Percentiles rank a stretch among this genome's conserved stretches.
phyloP scores from a whole-genome alignment of 2,888 invertebrate genomes.

The Phaonia tiefii region DNA sequence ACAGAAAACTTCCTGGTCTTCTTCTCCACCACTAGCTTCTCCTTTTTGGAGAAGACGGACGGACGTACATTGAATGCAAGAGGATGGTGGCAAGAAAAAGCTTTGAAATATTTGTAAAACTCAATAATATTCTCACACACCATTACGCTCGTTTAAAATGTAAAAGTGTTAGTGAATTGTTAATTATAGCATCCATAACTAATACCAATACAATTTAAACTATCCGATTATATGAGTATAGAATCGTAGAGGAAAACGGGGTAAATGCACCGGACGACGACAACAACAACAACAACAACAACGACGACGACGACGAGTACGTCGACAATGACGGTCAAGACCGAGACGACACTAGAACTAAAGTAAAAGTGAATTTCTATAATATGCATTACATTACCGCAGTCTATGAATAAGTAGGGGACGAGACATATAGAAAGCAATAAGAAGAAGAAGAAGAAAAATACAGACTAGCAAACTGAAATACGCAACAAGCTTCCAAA shows the following conservation, averaged over 20 bases:
- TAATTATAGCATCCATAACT: conserved; percentile 31
- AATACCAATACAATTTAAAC: conserved; percentile 11
- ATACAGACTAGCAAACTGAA: conserved; percentile 10
- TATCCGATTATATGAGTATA: neutral
- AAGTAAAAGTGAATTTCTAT: conserved; percentile 69
- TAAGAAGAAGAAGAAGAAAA: conserved; percentile 12
- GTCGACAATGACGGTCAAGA: conserved; percentile 63
- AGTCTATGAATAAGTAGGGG: neutral
- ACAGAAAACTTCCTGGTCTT: no score
- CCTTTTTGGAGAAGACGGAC: no score
- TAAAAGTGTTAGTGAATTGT: conserved; percentile 22
- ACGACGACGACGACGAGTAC: conserved; percentile 52
- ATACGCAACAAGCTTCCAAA: conserved; percentile 23
- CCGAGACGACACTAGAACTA: conserved; percentile 64
- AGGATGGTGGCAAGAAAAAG: conserved; percentile 52
- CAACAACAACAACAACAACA: conserved; percentile 14
- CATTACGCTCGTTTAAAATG: conserved; percentile 5
- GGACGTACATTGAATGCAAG: no score
- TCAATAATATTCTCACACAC: conserved; percentile 11
- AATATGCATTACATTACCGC: conserved; percentile 50
- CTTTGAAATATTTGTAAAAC: conserved; percentile 60
- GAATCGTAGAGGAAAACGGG: neutral
- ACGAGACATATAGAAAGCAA: neutral
- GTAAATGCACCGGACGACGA: conserved; percentile 13
- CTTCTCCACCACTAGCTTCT: no score